Evolutionary conservation across 2,113 vertebrate species (phyloP).

Genomic region (Apteryx mantelli): DNA sequence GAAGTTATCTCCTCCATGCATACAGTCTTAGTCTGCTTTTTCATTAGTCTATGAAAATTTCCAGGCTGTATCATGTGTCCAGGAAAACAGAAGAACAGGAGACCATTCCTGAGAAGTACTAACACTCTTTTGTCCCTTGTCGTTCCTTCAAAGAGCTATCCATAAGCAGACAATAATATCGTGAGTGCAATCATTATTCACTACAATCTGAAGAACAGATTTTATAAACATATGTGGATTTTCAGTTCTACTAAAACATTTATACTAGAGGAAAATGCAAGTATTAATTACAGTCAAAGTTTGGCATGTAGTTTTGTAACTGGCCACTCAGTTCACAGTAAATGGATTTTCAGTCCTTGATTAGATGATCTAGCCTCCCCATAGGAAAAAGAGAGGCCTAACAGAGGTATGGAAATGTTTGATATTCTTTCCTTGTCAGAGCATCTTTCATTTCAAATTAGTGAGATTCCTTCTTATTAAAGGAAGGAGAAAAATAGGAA

Average conservation of each 20-base stretch:
- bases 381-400: not conserved
- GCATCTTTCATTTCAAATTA: not conserved
- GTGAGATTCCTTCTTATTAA: not conserved
- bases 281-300: not conserved
- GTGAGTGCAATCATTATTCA: not conserved
- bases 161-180: rapidly evolving
- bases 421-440: not conserved
- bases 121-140: rapidly evolving
- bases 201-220: not conserved
- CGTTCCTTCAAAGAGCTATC: not conserved
- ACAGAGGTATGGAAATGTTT: not conserved
- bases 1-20: not conserved
- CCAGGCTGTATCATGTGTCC: not conserved
- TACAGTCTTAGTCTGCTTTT: not conserved
- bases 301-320: rapidly evolving
- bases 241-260: not conserved
- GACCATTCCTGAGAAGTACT: not conserved
- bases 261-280: not conserved
- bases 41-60: not conserved
- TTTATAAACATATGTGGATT: not conserved
- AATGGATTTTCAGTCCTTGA: not conserved
- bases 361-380: not conserved
- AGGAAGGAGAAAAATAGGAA: not conserved
- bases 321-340: not conserved
- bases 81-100: not conserved